Percentiles rank a stretch among this genome's conserved stretches.
phyloP scores from a whole-genome alignment of 2,113 vertebrate genomes.

The Ammodytes marinus region DNA sequence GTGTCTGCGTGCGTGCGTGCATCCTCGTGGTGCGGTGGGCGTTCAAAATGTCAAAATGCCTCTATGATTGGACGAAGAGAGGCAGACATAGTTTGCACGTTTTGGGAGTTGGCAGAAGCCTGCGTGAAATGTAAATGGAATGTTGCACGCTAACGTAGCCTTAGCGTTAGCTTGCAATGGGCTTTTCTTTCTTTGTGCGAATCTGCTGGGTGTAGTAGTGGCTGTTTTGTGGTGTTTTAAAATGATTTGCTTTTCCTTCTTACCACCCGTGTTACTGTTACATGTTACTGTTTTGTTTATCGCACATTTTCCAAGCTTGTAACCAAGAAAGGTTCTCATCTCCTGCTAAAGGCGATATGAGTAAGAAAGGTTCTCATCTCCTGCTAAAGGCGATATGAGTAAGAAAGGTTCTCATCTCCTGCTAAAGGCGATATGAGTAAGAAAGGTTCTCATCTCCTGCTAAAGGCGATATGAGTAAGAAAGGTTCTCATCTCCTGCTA shows the following conservation, averaged over 20 bases:
- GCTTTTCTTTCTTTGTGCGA: background rate
- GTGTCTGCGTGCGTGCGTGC: constrained; percentile 17
- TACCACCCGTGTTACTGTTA: background rate
- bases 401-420: no score
- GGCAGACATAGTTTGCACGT: background rate
- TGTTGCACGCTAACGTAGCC: background rate
- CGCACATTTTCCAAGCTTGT: background rate
- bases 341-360: no score
- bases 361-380: no score
- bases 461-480: no score
- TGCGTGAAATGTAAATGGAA: background rate
- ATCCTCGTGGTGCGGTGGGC: background rate
- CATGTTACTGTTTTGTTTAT: background rate
- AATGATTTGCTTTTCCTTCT: background rate
- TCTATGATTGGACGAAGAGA: background rate
- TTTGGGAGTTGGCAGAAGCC: background rate
- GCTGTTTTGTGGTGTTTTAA: background rate
- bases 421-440: no score
- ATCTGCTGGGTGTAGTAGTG: background rate
- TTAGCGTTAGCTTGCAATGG: background rate
- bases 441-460: no score
- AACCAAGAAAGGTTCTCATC: no score
- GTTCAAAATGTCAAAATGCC: constrained; percentile 4
- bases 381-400: no score
- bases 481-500: no score